phyloP scores from a whole-genome alignment of 2,888 invertebrate genomes.

The Diaphora mendica region DNA sequence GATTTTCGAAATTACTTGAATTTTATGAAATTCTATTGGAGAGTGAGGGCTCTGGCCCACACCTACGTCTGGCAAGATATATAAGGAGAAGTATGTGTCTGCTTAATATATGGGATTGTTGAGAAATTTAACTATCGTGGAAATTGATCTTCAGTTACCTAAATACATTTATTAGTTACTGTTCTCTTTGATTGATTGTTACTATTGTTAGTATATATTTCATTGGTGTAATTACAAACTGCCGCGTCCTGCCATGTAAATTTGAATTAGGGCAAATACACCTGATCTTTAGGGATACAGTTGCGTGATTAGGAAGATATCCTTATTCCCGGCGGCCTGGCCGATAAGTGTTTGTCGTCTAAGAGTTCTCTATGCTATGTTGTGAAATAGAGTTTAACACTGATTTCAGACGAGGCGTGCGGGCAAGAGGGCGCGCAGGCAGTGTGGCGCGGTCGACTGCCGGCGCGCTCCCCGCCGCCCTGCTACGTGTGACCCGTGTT shows the following conservation, averaged over 20 bases:
- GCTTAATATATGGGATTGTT: neutral
- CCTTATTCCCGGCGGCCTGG: slow-evolving; percentile 42
- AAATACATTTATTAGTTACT: too few relatives aligned
- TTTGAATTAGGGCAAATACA: neutral
- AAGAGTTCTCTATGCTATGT: slow-evolving; percentile 24
- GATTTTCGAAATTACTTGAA: too few relatives aligned
- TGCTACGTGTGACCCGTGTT: slow-evolving; percentile 72
- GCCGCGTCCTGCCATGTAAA: neutral
- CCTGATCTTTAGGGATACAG: neutral
- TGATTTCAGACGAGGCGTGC: slow-evolving; percentile 77
- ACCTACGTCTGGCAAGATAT: neutral
- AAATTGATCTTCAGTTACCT: neutral
- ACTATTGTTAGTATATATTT: neutral
- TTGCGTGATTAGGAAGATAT: slow-evolving; percentile 8
- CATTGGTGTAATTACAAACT: neutral
- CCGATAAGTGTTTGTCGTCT: slow-evolving; percentile 25
- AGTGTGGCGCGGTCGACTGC: slow-evolving; percentile 75
- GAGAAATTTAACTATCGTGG: neutral
- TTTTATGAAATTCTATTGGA: too few relatives aligned
- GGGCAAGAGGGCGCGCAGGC: slow-evolving; percentile 62
- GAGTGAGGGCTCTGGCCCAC: neutral
- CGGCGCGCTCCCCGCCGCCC: slow-evolving; percentile 76
- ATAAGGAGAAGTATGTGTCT: neutral
- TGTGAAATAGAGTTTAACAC: slow-evolving; percentile 29
- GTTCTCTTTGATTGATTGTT: neutral